These are phyloP conservation scores for Heteropelma amictum DNA, from an alignment of 2,888 invertebrate genomes.

Conservation along the genomic window DNA sequence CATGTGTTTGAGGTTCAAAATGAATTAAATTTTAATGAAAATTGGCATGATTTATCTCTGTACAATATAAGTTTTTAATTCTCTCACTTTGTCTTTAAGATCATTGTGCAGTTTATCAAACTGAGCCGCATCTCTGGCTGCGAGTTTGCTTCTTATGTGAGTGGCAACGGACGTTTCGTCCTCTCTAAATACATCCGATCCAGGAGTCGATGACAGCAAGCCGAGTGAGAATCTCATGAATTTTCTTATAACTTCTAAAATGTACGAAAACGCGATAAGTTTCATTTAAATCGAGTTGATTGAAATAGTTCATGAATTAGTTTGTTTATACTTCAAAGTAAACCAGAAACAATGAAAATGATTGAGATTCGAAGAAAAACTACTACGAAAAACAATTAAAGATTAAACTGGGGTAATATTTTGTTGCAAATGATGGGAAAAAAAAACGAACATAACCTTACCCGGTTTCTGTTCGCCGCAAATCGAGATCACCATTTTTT, in stretches of 20 bases:
- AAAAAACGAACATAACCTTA: slow-evolving; percentile 56
- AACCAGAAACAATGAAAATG: not conserved
- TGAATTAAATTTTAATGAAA: not conserved
- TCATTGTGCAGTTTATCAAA: slow-evolving; percentile 74
- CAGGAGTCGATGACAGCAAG: slow-evolving; percentile 71
- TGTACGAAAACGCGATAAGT: not conserved
- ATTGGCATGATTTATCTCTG: not conserved
- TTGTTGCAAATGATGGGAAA: not conserved
- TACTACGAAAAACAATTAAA: not conserved
- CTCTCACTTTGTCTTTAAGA: slow-evolving; percentile 71
- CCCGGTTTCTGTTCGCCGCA: slow-evolving; percentile 76
- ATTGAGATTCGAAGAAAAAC: not conserved
- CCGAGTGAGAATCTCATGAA: slow-evolving; percentile 71
- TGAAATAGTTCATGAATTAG: not conserved
- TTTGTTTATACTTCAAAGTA: not conserved
- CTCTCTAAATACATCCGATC: slow-evolving; percentile 68
- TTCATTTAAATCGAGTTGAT: not conserved
- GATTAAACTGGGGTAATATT: not conserved
- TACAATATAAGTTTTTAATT: not conserved
- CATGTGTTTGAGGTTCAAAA: not conserved
- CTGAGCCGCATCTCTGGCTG: slow-evolving; percentile 65
- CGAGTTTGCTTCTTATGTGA: slow-evolving; percentile 72
- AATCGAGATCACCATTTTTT: slow-evolving; percentile 73
- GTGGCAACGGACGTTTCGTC: slow-evolving; percentile 71
- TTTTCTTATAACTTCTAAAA: slow-evolving; percentile 60